Percentiles rank a stretch among this genome's conserved stretches.
Conservation (phyloP, 2,888 invertebrate genomes). For the Xestia ashworthii region DNA sequence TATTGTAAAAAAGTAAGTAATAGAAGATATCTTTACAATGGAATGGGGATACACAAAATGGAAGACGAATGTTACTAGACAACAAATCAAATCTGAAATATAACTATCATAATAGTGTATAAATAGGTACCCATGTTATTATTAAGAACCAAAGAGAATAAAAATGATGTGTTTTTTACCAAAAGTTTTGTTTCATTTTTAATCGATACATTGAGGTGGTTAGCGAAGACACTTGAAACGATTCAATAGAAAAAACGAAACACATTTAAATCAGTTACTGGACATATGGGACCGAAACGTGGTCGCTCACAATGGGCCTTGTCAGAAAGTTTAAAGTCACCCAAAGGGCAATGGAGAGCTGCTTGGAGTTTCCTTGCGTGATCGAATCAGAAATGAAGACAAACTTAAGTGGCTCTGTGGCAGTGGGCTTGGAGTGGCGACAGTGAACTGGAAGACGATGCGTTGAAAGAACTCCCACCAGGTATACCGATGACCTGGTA, state of each 20-base stretch:
- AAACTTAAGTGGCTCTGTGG: too few species aligned
- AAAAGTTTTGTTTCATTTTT: constrained; percentile 43
- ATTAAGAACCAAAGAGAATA: constrained; percentile 80
- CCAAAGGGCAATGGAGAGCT: too few species aligned
- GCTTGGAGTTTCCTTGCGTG: too few species aligned
- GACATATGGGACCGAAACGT: too few species aligned
- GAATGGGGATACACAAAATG: neutral
- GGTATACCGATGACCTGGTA: too few species aligned
- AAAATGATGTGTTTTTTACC: constrained; percentile 68
- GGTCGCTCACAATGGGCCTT: too few species aligned
- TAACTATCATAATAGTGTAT: constrained; percentile 58
- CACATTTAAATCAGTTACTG: too few species aligned
- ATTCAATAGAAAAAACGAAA: neutral
- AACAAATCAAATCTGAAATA: constrained; percentile 7
- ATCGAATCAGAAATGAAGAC: too few species aligned
- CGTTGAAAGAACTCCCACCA: too few species aligned
- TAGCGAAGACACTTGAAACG: neutral
- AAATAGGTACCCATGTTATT: constrained; percentile 54
- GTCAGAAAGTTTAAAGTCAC: too few species aligned
- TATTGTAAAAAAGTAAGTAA: constrained; percentile 16
- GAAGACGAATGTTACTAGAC: neutral
- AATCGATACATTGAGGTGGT: neutral
- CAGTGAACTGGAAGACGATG: too few species aligned
- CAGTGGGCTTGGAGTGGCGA: too few species aligned
- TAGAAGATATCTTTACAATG: neutral